Evolutionary conservation across 2,113 vertebrate genomes (phyloP).

Genomic region (Cranoglanis bouderius): DNA sequence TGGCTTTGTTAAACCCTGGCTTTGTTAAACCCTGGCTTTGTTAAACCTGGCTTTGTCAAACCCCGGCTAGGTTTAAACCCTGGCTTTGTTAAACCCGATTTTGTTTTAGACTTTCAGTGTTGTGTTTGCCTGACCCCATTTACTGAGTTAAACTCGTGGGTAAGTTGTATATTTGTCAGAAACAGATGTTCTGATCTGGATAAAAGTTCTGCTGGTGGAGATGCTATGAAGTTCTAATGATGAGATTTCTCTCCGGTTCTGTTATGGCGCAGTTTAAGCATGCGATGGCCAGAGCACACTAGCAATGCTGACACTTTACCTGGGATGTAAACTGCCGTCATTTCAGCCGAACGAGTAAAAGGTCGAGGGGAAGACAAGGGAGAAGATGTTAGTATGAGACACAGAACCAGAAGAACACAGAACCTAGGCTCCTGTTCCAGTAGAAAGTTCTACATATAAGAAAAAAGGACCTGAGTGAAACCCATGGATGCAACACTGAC

Average conservation of each 20-base stretch:
- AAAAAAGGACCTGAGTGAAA: conserved; percentile 31
- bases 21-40: neutral
- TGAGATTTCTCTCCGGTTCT: neutral
- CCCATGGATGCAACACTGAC: conserved; percentile 3
- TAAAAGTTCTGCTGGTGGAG: neutral
- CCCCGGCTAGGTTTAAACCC: no score
- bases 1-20: neutral
- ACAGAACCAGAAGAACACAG: conserved; percentile 44
- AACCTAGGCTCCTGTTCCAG: conserved; percentile 6
- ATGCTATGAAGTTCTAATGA: neutral
- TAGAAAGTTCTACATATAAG: neutral
- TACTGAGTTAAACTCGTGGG: neutral
- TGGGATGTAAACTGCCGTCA: conserved; percentile 82
- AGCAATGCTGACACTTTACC: conserved; percentile 68
- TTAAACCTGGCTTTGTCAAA: no score
- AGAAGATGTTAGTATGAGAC: conserved; percentile 63
- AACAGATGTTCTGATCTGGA: neutral
- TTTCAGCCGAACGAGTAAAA: conserved; percentile 65
- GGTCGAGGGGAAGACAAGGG: conserved; percentile 60
- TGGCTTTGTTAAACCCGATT: neutral
- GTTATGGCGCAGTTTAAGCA: conserved; percentile 52
- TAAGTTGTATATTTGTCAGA: neutral
- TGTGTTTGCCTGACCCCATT: no score
- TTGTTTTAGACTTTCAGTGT: neutral
- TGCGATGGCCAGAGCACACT: conserved; percentile 62